These are phyloP conservation scores for Deroplatys truncata DNA, from an alignment of 2,888 invertebrate species.

Conservation along the genomic window DNA sequence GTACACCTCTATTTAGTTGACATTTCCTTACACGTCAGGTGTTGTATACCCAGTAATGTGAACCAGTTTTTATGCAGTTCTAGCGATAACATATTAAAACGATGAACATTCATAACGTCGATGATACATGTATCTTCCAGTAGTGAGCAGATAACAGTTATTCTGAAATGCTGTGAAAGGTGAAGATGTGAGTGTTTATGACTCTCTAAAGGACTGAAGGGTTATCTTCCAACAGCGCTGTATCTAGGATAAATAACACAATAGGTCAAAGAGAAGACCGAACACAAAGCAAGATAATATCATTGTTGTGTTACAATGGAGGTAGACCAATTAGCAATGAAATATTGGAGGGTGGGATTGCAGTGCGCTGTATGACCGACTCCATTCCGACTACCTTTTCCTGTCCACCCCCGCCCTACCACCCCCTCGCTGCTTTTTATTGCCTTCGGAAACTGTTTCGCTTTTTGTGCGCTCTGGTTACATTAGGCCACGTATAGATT, in stretches of 20 bases:
- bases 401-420: neutral
- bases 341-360: neutral
- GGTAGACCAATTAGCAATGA: slow-evolving; percentile 10
- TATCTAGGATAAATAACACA: slow-evolving; percentile 10
- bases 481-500: neutral
- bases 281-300: slow-evolving; percentile 13
- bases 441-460: neutral
- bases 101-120: no score
- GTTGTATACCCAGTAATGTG: no score
- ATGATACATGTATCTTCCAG: no score
- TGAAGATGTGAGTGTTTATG: neutral
- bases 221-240: neutral
- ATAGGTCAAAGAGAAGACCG: slow-evolving; percentile 3
- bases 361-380: neutral
- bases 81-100: no score
- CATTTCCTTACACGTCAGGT: no score
- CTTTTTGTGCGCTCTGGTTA: neutral
- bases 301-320: slow-evolving; percentile 9
- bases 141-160: neutral
- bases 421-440: neutral
- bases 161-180: neutral
- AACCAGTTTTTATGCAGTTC: no score
- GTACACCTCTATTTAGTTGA: no score
- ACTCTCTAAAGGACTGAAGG: neutral
- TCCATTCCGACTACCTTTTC: neutral